Percentiles rank a stretch among this genome's conserved stretches.
phyloP scores from a whole-genome alignment of 2,888 invertebrate species.

The Eledone cirrhosa region DNA sequence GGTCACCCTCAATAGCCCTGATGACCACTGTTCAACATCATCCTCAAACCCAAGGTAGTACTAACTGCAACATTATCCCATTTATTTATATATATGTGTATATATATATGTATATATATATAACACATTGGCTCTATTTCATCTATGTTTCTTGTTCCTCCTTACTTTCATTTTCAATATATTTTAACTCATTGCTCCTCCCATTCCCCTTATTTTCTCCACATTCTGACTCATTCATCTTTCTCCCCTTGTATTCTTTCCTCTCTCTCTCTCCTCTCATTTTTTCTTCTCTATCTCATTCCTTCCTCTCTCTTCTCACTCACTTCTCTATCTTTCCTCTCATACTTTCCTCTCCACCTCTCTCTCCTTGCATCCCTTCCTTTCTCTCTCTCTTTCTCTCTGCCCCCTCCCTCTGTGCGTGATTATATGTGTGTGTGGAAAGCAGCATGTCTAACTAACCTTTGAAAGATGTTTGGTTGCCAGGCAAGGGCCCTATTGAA shows the following conservation, averaged over 20 bases:
- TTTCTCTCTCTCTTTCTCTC: not conserved
- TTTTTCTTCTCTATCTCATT: not conserved
- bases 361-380: too few species aligned
- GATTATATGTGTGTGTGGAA: too few species aligned
- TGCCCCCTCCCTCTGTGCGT: not conserved
- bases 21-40: slow-evolving; percentile 14
- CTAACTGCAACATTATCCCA: not conserved
- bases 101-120: too few species aligned
- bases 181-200: not conserved
- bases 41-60: slow-evolving; percentile 12
- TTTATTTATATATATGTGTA: not conserved
- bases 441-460: too few species aligned
- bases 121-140: too few species aligned
- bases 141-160: too few species aligned
- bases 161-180: too few species aligned
- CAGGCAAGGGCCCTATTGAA: too few species aligned
- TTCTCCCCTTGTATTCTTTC: not conserved
- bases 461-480: too few species aligned
- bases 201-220: not conserved
- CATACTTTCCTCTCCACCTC: too few species aligned
- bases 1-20: not conserved
- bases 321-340: not conserved
- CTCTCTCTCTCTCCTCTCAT: not conserved
- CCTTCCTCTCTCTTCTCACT: not conserved
- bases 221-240: not conserved